These are phyloP conservation scores for Telenomus remus DNA, from an alignment of 1,140 invertebrate genomes.

Conservation along the genomic window DNA sequence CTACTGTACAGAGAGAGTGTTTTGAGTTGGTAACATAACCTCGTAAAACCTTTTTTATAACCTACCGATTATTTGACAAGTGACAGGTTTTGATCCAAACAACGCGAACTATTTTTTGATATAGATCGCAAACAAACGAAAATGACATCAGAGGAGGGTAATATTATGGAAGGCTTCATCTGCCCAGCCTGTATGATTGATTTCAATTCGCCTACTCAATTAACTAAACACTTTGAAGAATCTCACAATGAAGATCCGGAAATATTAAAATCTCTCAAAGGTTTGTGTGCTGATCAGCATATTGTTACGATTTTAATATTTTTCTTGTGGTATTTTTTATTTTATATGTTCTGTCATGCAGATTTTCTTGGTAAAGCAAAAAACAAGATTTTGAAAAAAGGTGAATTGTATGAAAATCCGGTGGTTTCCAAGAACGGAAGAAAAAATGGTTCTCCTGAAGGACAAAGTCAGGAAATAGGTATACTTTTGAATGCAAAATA, in stretches of 20 bases:
- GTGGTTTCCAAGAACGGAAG: slow-evolving; percentile 57
- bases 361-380: slow-evolving; percentile 92
- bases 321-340: slow-evolving; percentile 24
- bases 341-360: slow-evolving; percentile 65
- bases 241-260: slow-evolving; percentile 92
- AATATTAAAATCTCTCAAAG: slow-evolving; percentile 92
- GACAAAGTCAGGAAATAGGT: slow-evolving; percentile 81
- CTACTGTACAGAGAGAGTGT: no score
- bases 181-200: slow-evolving; percentile 95
- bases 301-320: slow-evolving; percentile 17
- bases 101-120: no score
- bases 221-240: slow-evolving; percentile 92
- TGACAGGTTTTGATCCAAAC: no score
- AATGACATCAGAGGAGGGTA: slow-evolving; percentile 75
- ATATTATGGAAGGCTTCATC: slow-evolving; percentile 91
- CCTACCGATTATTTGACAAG: no score
- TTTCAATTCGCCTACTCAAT: slow-evolving; percentile 85
- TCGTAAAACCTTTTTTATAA: no score
- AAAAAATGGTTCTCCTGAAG: slow-evolving; percentile 69
- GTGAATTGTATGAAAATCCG: slow-evolving; percentile 79
- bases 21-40: no score
- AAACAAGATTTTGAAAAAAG: slow-evolving; percentile 89
- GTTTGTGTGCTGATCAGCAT: slow-evolving; percentile 67
- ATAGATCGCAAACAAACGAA: background rate
- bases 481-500: no score